Percentiles rank a stretch among this genome's conserved stretches.
Evolutionary conservation across 1,140 invertebrate species (phyloP).

Genomic region (Condylostylus longicornis): DNA sequence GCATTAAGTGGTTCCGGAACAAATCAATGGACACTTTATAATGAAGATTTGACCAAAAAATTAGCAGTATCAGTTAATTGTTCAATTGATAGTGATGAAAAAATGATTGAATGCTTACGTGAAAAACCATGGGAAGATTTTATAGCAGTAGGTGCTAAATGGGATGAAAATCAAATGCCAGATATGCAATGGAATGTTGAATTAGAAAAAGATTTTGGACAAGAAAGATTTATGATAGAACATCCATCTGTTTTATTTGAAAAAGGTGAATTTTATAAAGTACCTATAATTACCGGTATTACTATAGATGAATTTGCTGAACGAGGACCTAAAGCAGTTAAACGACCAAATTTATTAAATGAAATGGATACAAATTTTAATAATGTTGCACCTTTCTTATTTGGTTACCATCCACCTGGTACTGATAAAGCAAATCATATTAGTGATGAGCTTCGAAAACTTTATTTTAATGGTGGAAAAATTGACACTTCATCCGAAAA

Average conservation of each 20-base stretch:
- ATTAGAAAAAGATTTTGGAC: slow-evolving; percentile 44
- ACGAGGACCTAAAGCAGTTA: no score
- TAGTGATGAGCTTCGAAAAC: no score
- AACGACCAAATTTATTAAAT: no score
- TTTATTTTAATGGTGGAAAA: slow-evolving; percentile 24
- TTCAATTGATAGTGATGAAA: slow-evolving; percentile 35
- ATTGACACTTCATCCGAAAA: no score
- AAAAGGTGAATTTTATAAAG: slow-evolving; percentile 37
- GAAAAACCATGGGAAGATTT: slow-evolving; percentile 35
- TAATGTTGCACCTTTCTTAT: slow-evolving; percentile 28
- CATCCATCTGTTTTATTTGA: slow-evolving; percentile 38
- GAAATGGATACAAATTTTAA: no score
- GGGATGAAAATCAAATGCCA: slow-evolving; percentile 34
- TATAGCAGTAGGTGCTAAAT: slow-evolving; percentile 27
- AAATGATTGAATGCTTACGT: slow-evolving; percentile 43
- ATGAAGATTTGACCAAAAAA: slow-evolving; percentile 40
- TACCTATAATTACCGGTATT: slow-evolving; percentile 43
- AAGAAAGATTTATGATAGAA: slow-evolving; percentile 42
- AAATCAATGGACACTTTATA: slow-evolving; percentile 36
- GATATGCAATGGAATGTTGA: slow-evolving; percentile 42
- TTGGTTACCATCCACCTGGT: neutral
- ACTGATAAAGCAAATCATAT: neutral
- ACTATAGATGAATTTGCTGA: slow-evolving; percentile 44
- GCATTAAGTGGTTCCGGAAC: slow-evolving; percentile 36
- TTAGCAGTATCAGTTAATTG: slow-evolving; percentile 49